These are phyloP conservation scores for Neodontobutis hainanensis DNA, from an alignment of 2,113 vertebrate genomes.

Conservation along the genomic window DNA sequence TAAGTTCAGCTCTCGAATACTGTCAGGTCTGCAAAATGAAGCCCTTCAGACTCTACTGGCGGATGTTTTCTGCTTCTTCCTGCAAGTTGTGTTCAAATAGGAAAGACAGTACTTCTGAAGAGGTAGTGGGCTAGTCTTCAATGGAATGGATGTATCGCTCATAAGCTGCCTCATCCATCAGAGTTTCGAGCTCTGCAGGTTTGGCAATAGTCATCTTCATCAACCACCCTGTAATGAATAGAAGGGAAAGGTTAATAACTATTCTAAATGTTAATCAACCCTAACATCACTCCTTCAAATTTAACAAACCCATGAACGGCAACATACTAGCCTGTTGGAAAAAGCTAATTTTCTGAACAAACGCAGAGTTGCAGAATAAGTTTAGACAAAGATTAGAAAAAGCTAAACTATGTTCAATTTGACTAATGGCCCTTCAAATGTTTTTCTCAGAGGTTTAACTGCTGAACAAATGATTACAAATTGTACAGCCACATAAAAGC, in stretches of 20 bases:
- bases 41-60: constrained; percentile 18
- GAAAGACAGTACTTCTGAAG: constrained; percentile 18
- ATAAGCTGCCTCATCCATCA: constrained; percentile 94
- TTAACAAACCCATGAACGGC: too few relatives aligned
- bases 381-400: too few relatives aligned
- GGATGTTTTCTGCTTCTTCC: constrained; percentile 30
- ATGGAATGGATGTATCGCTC: constrained; percentile 93
- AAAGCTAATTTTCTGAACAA: too few relatives aligned
- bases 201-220: constrained; percentile 95
- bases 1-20: constrained; percentile 56
- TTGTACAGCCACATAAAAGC: too few relatives aligned
- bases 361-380: too few relatives aligned
- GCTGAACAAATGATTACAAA: too few relatives aligned
- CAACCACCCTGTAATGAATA: constrained; percentile 87
- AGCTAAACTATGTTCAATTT: too few relatives aligned
- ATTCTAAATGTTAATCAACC: background rate
- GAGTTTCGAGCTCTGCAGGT: constrained; percentile 88
- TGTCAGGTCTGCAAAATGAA: constrained; percentile 33
- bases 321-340: too few relatives aligned
- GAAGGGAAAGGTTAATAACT: background rate
- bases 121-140: constrained; percentile 81
- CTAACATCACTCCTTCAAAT: background rate
- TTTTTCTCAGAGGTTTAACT: too few relatives aligned
- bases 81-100: constrained; percentile 34
- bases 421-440: too few relatives aligned